Conservation (phyloP, 2,113 vertebrate species). For the Fulica atra region DNA sequence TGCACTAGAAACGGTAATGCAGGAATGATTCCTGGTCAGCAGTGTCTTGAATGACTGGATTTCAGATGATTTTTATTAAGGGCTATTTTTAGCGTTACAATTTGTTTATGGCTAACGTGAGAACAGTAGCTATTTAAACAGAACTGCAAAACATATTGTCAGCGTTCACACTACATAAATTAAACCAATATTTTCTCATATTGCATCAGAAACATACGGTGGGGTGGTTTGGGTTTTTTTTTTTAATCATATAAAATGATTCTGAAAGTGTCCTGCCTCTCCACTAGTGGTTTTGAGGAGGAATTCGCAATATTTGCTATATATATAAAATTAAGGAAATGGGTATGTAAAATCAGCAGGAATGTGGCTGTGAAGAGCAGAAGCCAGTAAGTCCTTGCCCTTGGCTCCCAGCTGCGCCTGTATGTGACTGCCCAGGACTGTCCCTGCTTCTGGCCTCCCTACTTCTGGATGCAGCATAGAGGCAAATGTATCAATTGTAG, state of each 20-base stretch:
- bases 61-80: neutral
- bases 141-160: constrained; percentile 41
- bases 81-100: constrained; percentile 9
- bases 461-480: neutral
- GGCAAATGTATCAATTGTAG: neutral
- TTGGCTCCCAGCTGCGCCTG: rapidly evolving
- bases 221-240: neutral
- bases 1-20: neutral
- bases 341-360: neutral
- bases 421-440: neutral
- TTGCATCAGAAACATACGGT: neutral
- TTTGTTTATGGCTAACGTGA: constrained; percentile 6
- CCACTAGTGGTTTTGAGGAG: neutral
- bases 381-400: neutral
- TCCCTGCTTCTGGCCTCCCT: neutral
- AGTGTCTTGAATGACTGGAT: neutral
- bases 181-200: neutral
- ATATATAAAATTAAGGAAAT: neutral
- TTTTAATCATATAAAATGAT: neutral
- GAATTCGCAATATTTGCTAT: neutral
- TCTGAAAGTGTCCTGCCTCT: neutral
- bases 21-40: neutral
- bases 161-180: constrained; percentile 48
- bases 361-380: neutral
- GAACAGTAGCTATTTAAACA: constrained; percentile 38